phyloP scores from a whole-genome alignment of 2,113 vertebrate species.

The Haliaeetus leucogaster region DNA sequence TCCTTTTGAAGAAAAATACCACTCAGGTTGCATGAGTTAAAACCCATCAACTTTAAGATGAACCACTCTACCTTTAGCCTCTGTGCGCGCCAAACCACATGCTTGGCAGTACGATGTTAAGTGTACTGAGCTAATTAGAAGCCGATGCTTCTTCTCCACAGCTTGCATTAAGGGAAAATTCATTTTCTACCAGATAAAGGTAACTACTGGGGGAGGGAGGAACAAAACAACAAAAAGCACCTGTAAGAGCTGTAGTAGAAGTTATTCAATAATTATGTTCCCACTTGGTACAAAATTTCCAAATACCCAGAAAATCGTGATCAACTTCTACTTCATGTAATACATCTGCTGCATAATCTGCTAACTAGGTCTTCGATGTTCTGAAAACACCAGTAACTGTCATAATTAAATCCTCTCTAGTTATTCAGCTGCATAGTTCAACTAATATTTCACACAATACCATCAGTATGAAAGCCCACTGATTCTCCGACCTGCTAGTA shows the following conservation, averaged over 20 bases:
- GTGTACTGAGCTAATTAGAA: not conserved
- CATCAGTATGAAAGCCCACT: slow-evolving; percentile 5
- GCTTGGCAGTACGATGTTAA: not conserved
- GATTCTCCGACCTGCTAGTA: not conserved
- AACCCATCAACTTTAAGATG: not conserved
- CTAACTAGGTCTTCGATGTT: not conserved
- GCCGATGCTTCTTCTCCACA: not conserved
- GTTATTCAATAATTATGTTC: not conserved
- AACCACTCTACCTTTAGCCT: not conserved
- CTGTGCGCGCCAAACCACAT: not conserved
- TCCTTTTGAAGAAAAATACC: not conserved
- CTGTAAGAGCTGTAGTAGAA: not conserved
- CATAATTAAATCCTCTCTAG: slow-evolving; percentile 55
- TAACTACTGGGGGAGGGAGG: not conserved
- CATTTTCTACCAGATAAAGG: not conserved
- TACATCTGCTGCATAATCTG: slow-evolving; percentile 8
- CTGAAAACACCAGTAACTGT: slow-evolving; percentile 33
- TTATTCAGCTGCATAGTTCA: slow-evolving; percentile 39
- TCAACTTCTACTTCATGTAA: slow-evolving; percentile 18
- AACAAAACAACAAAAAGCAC: not conserved
- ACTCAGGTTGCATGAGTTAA: not conserved
- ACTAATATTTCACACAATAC: slow-evolving; percentile 41
- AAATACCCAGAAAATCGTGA: slow-evolving; percentile 12
- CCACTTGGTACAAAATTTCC: not conserved
- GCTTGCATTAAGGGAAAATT: not conserved